Evolutionary conservation across 2,888 invertebrate species (phyloP).

Genomic region (Seira sanloemensis): DNA sequence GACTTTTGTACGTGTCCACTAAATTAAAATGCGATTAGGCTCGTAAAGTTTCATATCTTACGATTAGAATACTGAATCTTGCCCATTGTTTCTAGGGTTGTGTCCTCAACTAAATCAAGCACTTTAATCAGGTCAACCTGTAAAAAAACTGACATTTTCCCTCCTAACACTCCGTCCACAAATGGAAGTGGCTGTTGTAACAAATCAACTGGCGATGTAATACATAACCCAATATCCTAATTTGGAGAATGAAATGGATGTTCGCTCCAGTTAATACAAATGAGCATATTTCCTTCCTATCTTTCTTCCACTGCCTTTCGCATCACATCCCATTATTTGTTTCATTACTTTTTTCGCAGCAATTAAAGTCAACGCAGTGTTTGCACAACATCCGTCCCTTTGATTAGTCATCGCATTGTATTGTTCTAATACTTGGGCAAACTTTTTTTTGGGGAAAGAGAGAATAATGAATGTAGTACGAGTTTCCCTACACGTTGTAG

Average conservation of each 20-base stretch:
- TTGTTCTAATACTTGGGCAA: neutral
- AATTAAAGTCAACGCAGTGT: neutral
- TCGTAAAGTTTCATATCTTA: conserved; percentile 99
- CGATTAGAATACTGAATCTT: conserved; percentile 99
- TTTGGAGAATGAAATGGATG: no score
- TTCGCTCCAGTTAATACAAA: neutral
- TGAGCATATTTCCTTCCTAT: neutral
- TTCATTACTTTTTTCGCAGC: neutral
- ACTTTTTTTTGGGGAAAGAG: no score
- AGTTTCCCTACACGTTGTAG: neutral
- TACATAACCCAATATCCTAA: no score
- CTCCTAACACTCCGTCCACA: no score
- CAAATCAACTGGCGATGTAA: no score
- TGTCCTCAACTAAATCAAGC: no score
- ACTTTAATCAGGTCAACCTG: no score
- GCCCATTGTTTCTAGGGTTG: conserved; percentile 92
- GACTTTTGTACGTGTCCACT: neutral
- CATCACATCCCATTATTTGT: neutral
- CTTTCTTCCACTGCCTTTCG: neutral
- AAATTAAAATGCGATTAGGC: conserved; percentile 90
- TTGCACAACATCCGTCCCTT: neutral
- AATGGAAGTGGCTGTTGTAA: no score
- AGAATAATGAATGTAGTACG: neutral
- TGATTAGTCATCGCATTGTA: neutral
- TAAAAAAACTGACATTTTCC: no score